phyloP scores from a whole-genome alignment of 2,888 invertebrate species.

The Sminthurides aquaticus region DNA sequence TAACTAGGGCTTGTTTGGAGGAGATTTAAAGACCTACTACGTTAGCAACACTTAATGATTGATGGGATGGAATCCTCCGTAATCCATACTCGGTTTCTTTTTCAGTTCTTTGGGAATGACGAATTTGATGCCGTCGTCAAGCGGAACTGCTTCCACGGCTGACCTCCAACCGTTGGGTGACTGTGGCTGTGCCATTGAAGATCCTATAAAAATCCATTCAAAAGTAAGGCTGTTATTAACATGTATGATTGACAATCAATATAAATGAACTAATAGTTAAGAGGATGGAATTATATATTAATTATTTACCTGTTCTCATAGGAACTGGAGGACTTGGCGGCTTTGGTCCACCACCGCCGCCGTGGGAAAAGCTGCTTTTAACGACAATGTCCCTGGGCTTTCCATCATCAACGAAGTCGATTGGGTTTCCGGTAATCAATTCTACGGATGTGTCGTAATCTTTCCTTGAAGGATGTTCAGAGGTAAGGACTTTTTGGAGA shows the following conservation, averaged over 20 bases:
- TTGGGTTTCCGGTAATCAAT: slow-evolving; percentile 32
- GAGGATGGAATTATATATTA: too few species aligned
- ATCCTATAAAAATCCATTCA: background rate
- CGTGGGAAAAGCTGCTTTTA: slow-evolving; percentile 35
- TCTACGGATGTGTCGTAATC: slow-evolving; percentile 35
- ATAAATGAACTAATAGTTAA: too few species aligned
- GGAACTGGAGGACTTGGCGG: background rate
- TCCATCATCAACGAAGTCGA: slow-evolving; percentile 22
- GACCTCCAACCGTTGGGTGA: slow-evolving; percentile 17
- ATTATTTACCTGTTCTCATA: background rate
- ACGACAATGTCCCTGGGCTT: slow-evolving; percentile 36
- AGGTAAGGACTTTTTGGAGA: background rate
- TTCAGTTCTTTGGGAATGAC: slow-evolving; percentile 24
- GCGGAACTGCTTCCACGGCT: slow-evolving; percentile 24
- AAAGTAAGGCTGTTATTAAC: too few species aligned
- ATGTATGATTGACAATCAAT: too few species aligned
- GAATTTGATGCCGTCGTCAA: slow-evolving; percentile 28
- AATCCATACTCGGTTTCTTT: slow-evolving; percentile 23
- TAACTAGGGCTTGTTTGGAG: too few species aligned
- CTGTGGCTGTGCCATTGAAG: background rate
- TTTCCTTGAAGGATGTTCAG: slow-evolving; percentile 3
- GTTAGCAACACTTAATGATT: too few species aligned
- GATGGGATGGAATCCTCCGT: slow-evolving; percentile 28
- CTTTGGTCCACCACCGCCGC: slow-evolving; percentile 15
- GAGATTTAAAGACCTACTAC: too few species aligned